These are phyloP conservation scores for Eubasilissa regina DNA, from an alignment of 1,140 invertebrate species.

Conservation along the genomic window DNA sequence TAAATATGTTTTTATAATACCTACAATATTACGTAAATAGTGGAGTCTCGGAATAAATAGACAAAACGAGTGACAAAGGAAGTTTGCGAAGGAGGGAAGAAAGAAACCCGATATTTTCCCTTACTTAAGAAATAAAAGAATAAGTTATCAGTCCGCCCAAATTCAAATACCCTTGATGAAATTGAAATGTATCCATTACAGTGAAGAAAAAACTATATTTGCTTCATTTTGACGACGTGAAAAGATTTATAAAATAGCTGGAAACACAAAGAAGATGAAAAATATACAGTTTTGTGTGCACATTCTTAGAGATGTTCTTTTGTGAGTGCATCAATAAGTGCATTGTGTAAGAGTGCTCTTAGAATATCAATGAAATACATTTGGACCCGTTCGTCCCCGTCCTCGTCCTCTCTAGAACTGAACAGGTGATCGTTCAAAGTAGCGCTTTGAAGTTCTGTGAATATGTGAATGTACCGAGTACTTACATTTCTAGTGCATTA, in stretches of 20 bases:
- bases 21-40: no score
- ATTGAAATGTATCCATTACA: no score
- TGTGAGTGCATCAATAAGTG: constrained; percentile 37
- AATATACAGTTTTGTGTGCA: not conserved
- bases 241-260: constrained; percentile 9
- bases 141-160: no score
- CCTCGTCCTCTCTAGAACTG: constrained; percentile 4
- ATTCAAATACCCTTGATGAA: no score
- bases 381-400: not conserved
- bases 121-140: no score
- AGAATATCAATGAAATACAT: constrained; percentile 42
- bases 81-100: no score
- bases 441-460: constrained; percentile 9
- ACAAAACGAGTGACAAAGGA: no score
- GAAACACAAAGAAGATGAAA: constrained; percentile 14
- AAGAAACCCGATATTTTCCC: no score
- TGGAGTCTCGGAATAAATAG: no score
- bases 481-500: not conserved
- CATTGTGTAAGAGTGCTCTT: constrained; percentile 26
- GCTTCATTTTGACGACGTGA: constrained; percentile 20
- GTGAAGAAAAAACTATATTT: not conserved
- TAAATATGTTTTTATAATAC: no score
- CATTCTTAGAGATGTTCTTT: constrained; percentile 35
- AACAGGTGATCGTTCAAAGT: constrained; percentile 16
- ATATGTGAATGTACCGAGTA: not conserved